phyloP scores from a whole-genome alignment of 2,113 vertebrate species.

The Enhydra lutris region DNA sequence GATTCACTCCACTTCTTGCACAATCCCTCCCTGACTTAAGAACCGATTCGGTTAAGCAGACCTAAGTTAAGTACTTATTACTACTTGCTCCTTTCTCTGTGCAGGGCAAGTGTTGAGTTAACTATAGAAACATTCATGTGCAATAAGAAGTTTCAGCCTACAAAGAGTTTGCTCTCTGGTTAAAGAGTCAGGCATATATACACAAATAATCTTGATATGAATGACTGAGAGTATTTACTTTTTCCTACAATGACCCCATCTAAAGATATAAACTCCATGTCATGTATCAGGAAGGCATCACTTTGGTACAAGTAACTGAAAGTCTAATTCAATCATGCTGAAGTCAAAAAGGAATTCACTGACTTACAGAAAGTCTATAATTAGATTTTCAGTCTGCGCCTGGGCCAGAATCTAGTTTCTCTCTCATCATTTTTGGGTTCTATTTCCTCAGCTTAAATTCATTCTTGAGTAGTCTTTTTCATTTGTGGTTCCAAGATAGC shows the following conservation, averaged over 20 bases:
- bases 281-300: background rate
- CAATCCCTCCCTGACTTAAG: background rate
- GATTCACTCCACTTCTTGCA: background rate
- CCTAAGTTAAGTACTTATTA: background rate
- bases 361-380: background rate
- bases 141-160: background rate
- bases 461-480: background rate
- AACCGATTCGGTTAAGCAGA: background rate
- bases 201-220: background rate
- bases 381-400: background rate
- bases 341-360: background rate
- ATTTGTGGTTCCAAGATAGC: background rate
- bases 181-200: background rate
- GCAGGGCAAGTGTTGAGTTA: background rate
- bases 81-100: background rate
- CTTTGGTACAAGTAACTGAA: background rate
- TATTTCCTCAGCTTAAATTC: background rate
- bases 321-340: background rate
- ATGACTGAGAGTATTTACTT: background rate
- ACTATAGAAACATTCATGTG: background rate
- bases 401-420: background rate
- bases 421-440: background rate
- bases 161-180: background rate
- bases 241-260: background rate
- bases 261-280: background rate